A percentile compares a stretch with the other conserved stretches of the same genome.
These are phyloP conservation scores for Mallotus villosus DNA, from an alignment of 2,797 vertebrate species.

Conservation along the genomic window DNA sequence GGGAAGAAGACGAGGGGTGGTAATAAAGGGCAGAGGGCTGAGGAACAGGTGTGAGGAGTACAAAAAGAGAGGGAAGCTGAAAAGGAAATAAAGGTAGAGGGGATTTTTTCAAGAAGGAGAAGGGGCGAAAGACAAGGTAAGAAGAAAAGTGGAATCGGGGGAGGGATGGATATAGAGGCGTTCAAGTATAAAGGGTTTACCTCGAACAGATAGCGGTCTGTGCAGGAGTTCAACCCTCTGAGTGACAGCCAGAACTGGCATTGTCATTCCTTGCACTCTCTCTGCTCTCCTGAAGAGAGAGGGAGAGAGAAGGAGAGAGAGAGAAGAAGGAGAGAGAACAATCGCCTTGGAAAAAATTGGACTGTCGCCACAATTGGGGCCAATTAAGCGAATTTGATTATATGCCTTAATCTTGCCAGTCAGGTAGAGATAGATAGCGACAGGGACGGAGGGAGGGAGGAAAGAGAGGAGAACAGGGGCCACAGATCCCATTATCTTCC, in stretches of 20 bases:
- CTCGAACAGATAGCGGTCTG: not conserved
- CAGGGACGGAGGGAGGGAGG: conserved; percentile 4
- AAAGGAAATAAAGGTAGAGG: too few species aligned
- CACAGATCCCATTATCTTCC: conserved; percentile 52
- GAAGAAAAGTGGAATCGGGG: not conserved
- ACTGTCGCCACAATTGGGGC: conserved; percentile 45
- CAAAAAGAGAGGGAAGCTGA: not conserved
- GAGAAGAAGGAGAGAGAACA: conserved; percentile 1
- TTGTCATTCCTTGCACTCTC: conserved; percentile 20
- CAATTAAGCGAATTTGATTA: conserved; percentile 64
- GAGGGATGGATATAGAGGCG: not conserved
- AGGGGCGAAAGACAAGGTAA: too few species aligned
- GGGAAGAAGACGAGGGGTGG: not conserved
- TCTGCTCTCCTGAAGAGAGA: not conserved
- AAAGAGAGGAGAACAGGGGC: conserved; percentile 53
- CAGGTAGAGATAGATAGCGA: conserved; percentile 37
- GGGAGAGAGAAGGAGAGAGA: not conserved
- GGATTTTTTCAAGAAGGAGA: too few species aligned
- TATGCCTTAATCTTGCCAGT: conserved; percentile 60
- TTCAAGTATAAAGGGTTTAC: not conserved
- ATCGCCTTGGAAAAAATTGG: conserved; percentile 25
- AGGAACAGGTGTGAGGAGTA: not conserved
- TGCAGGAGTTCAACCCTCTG: not conserved
- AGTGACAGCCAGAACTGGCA: conserved; percentile 12
- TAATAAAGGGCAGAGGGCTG: not conserved